Base-by-base conservation (phyloP, 2,797 vertebrate species). In the Sebastes baramenuke region DNA sequence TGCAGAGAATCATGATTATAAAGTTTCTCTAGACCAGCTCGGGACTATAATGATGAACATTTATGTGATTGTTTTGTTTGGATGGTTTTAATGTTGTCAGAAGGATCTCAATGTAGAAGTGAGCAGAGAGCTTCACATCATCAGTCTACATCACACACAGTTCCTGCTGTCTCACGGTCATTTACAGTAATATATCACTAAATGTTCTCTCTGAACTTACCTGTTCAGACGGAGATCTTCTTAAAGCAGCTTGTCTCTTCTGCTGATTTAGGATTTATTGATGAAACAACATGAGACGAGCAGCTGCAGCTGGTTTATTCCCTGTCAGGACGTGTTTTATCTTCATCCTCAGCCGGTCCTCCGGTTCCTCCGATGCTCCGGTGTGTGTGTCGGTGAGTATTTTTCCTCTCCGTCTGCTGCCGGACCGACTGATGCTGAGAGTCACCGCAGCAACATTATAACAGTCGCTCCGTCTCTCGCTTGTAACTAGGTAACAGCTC, bases 401-500 rank as follows among this genome's bases (percentile, higher is more conserved):
- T 4, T 27, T 22, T 3, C 30, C 30, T 8, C 76, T 75, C 66
- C 66, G 75, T 59, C 52, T 84, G 83, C n/a, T 81, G 67, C n/a
- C 60, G 46, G 77, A 78, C 74, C 29, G 72, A 79, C 67, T 80
- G 80, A 80, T 72, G 69, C 77, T 29, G 81, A 60, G 32, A 87
- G 78, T 81, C 89, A 72, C 72, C 78, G 32, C 80, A 67, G 54
- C 79, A 36, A 32, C 83, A 49, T 20, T 78, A 87, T 75, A 62
- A 75, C 84, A 77, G 71, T 58, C 49, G 46, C 20, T 54, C 89
- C 80, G 90, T 88, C 92, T 89, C 88, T 84, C 10, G 73, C 79
- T 79, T 79, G 95, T 96, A 94, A 92, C 95, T 93, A 95, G 95
- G 95, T 96, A 96, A 96, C 95, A 87, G 92, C 76, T 91, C 89